phyloP scores from a whole-genome alignment of 2,888 invertebrate genomes.

The Sialis fuliginosa region DNA sequence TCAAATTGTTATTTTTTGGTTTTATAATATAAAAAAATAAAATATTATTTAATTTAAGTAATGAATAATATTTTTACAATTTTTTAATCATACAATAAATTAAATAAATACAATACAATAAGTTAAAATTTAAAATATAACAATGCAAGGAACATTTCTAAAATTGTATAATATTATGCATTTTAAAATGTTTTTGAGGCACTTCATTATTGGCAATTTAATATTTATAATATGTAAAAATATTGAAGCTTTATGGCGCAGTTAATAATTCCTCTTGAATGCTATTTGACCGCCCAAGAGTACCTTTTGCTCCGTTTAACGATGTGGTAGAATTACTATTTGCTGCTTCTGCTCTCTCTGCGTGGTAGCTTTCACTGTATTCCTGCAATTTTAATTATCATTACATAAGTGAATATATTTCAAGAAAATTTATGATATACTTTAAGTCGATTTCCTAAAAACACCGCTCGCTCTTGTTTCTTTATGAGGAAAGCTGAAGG shows the following conservation, averaged over 20 bases:
- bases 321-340: slow-evolving; percentile 35
- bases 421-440: slow-evolving; percentile 21
- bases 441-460: slow-evolving; percentile 69
- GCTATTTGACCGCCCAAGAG: slow-evolving; percentile 58
- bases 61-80: too few relatives aligned
- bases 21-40: too few relatives aligned
- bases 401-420: neutral
- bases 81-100: too few relatives aligned
- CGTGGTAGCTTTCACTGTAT: slow-evolving; percentile 67
- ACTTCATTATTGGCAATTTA: too few relatives aligned
- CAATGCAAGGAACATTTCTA: too few relatives aligned
- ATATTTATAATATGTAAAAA: too few relatives aligned
- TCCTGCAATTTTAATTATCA: slow-evolving; percentile 29
- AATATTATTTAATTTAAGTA: too few relatives aligned
- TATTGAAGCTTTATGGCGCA: slow-evolving; percentile 13
- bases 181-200: too few relatives aligned
- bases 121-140: too few relatives aligned
- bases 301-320: slow-evolving; percentile 35
- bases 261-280: slow-evolving; percentile 68
- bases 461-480: slow-evolving; percentile 74
- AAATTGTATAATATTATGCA: too few relatives aligned
- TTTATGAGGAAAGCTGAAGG: slow-evolving; percentile 86
- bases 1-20: too few relatives aligned
- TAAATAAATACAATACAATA: too few relatives aligned
- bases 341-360: slow-evolving; percentile 42